phyloP scores from a whole-genome alignment of 2,888 invertebrate species.

The Orgyia antiqua region DNA sequence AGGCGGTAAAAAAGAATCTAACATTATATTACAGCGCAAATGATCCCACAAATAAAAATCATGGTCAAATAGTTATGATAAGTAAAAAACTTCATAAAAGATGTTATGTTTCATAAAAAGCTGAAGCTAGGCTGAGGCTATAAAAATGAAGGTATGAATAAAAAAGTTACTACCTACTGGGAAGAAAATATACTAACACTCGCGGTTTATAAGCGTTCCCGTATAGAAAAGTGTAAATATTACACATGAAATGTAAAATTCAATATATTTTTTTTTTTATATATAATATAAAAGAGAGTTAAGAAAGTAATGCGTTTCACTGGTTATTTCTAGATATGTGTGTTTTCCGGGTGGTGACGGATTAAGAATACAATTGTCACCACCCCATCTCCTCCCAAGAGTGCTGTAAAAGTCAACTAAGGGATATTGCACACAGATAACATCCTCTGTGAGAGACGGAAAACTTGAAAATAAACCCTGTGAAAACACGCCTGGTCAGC shows the following conservation, averaged over 20 bases:
- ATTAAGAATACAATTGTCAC: too few relatives aligned
- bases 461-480: too few relatives aligned
- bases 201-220: neutral
- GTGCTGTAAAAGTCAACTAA: too few relatives aligned
- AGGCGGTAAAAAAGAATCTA: neutral
- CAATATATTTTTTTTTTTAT: too few relatives aligned
- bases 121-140: neutral
- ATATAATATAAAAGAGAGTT: too few relatives aligned
- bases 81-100: conserved; percentile 9
- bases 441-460: too few relatives aligned
- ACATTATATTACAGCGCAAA: neutral
- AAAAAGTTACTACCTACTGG: conserved; percentile 7
- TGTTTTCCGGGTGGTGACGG: too few relatives aligned
- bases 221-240: conserved; percentile 2
- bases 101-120: conserved; percentile 2
- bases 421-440: too few relatives aligned
- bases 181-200: neutral
- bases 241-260: neutral
- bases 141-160: conserved; percentile 2
- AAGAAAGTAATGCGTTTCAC: too few relatives aligned
- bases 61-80: conserved; percentile 12
- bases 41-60: conserved; percentile 1
- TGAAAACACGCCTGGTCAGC: too few relatives aligned
- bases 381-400: too few relatives aligned
- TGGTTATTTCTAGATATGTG: too few relatives aligned